A percentile compares a stretch with the other conserved stretches of the same genome.
These are phyloP conservation scores for Blera fallax DNA, from an alignment of 2,888 invertebrate genomes.

Conservation along the genomic window DNA sequence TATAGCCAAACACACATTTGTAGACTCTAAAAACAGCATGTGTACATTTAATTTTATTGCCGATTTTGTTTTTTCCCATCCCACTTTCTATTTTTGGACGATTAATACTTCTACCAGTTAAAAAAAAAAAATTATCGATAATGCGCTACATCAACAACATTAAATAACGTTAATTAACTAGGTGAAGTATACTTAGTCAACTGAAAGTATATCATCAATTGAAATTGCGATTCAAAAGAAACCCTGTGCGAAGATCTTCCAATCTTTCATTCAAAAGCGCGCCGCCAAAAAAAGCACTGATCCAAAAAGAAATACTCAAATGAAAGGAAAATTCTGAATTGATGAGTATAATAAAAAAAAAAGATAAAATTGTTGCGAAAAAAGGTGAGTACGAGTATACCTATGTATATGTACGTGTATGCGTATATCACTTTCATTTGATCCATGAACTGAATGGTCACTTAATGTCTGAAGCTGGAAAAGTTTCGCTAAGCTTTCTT, in stretches of 20 bases:
- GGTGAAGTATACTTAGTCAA: background rate
- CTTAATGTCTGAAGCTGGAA: background rate
- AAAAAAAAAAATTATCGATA: conserved; percentile 40
- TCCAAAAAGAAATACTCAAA: background rate
- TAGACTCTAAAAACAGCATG: background rate
- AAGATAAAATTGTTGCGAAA: background rate
- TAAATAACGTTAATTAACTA: conserved; percentile 5
- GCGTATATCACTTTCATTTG: conserved; percentile 4
- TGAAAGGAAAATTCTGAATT: background rate
- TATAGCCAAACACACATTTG: conserved; percentile 19
- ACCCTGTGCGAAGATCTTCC: background rate
- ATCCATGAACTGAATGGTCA: conserved; percentile 14
- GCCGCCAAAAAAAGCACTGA: background rate
- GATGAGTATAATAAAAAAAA: background rate
- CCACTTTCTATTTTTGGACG: background rate
- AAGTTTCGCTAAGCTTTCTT: conserved; percentile 24
- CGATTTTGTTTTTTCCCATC: background rate
- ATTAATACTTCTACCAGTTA: background rate
- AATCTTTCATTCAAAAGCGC: background rate
- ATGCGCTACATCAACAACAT: conserved; percentile 22
- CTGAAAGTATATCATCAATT: background rate
- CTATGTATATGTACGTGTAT: too few relatives aligned
- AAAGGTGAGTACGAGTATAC: too few relatives aligned
- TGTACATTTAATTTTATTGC: background rate
- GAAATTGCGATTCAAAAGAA: background rate